These are phyloP conservation scores for Leucoraja ocellata DNA, from an alignment of 2,797 vertebrate species.

Conservation along the genomic window DNA sequence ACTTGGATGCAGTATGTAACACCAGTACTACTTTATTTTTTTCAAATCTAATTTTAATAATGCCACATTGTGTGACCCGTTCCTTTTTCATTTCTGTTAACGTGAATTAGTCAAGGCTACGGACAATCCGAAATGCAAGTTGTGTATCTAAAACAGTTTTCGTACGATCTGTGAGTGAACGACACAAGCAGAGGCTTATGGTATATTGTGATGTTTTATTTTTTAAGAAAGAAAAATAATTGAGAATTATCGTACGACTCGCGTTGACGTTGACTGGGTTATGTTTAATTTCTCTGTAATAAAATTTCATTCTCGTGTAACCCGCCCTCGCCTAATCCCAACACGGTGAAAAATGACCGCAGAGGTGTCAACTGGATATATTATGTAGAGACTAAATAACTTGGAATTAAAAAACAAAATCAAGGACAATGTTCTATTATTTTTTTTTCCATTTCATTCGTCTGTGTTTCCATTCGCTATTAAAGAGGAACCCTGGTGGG, in stretches of 20 bases:
- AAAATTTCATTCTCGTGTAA: constrained; percentile 15
- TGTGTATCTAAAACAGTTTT: constrained; percentile 25
- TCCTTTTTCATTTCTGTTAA: constrained; percentile 5
- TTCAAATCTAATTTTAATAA: constrained; percentile 16
- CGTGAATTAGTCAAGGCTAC: neutral
- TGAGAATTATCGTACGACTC: neutral
- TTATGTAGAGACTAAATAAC: constrained; percentile 16
- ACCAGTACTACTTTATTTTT: constrained; percentile 1
- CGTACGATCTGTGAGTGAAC: constrained; percentile 28
- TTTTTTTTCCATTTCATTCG: neutral
- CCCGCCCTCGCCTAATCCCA: neutral
- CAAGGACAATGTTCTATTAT: neutral
- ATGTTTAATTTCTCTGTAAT: constrained; percentile 27
- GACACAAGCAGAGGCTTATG: neutral
- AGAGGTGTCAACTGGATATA: neutral
- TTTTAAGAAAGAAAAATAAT: constrained; percentile 4
- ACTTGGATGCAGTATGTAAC: neutral
- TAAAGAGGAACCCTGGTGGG: neutral
- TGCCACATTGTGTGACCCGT: neutral
- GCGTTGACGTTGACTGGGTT: constrained; percentile 30
- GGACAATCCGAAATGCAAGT: constrained; percentile 34
- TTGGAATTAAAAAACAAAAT: neutral
- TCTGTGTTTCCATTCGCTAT: neutral
- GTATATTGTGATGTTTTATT: constrained; percentile 23
- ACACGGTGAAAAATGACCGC: neutral